phyloP scores from a whole-genome alignment of 1,140 invertebrate genomes.

The Leptonema lineaticorne region DNA sequence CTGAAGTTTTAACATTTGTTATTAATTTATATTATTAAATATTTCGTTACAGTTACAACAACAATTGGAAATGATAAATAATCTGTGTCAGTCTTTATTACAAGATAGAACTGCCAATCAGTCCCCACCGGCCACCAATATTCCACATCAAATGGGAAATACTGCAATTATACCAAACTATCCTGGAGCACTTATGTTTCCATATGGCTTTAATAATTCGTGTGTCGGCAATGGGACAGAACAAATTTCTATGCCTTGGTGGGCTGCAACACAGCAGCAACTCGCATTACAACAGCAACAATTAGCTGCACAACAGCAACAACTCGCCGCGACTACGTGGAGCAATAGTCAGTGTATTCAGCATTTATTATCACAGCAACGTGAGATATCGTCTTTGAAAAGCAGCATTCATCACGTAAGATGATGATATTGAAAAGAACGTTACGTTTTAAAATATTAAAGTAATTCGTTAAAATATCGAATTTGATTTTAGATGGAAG shows the following conservation, averaged over 20 bases:
- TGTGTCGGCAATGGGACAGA: background rate
- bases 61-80: constrained; percentile 40
- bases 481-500: constrained; percentile 37
- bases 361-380: constrained; percentile 51
- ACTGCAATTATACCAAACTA: constrained; percentile 26
- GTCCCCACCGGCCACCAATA: constrained; percentile 3
- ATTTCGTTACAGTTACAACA: constrained; percentile 37
- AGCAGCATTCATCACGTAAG: constrained; percentile 49
- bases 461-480: too few relatives aligned
- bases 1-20: background rate
- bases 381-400: constrained; percentile 50
- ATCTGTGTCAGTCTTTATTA: constrained; percentile 36
- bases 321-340: constrained; percentile 30
- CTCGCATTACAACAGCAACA: constrained; percentile 28
- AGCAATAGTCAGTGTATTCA: constrained; percentile 48
- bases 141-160: constrained; percentile 8
- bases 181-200: constrained; percentile 8
- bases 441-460: background rate
- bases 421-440: background rate
- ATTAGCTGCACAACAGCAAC: constrained; percentile 28
- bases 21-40: background rate
- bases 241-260: constrained; percentile 4
- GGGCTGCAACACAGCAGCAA: constrained; percentile 19
- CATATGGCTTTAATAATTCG: background rate
- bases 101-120: constrained; percentile 32